phyloP scores from a whole-genome alignment of 2,888 invertebrate genomes.

The Agrilus cyanescens region DNA sequence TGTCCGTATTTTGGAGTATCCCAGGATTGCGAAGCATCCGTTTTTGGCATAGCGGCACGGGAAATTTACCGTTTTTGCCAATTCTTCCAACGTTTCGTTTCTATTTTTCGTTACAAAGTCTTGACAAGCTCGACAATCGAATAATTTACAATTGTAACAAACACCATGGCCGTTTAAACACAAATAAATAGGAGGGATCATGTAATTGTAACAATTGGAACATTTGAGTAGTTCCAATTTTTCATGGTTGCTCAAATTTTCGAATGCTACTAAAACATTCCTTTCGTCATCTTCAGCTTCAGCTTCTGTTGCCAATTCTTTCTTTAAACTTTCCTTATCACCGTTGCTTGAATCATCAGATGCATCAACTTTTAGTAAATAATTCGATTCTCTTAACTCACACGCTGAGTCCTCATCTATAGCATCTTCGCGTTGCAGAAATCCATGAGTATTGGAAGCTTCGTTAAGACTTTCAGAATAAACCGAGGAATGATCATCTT shows the following conservation, averaged over 20 bases:
- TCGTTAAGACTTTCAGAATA: neutral
- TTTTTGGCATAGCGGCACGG: conserved; percentile 9
- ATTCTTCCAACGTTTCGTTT: conserved; percentile 8
- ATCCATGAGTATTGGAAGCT: no score
- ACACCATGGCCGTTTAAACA: conserved; percentile 9
- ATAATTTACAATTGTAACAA: conserved; percentile 6
- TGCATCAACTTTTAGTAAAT: neutral
- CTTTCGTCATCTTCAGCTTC: no score
- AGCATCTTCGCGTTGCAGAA: no score
- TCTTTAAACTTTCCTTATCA: no score
- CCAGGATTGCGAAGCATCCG: conserved; percentile 6
- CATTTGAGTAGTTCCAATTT: conserved; percentile 5
- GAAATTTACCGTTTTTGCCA: conserved; percentile 9
- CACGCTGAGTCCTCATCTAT: no score
- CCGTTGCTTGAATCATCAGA: neutral
- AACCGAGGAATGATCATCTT: neutral
- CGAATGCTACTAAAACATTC: neutral
- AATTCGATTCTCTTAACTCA: neutral
- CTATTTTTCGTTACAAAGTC: conserved; percentile 8
- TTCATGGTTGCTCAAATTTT: neutral
- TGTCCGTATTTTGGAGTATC: conserved; percentile 7
- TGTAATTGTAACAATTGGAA: conserved; percentile 7
- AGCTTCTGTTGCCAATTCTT: no score
- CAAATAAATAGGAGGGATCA: conserved; percentile 12
- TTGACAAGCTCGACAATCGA: conserved; percentile 4